Evolutionary conservation across 2,113 vertebrate species (phyloP).

Genomic region (Vulpes ferrilata): DNA sequence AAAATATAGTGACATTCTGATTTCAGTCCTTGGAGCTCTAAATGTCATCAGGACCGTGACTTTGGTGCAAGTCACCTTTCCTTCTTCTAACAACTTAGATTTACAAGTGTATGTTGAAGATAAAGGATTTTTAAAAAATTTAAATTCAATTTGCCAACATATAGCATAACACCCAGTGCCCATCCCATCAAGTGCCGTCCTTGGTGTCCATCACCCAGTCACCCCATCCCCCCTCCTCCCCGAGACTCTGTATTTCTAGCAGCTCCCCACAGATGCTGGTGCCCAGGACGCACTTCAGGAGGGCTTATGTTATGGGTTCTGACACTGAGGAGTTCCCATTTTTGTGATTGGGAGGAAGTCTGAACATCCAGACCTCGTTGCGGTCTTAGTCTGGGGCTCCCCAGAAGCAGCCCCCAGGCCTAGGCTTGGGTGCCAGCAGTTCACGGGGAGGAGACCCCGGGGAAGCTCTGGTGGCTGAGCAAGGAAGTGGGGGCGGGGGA

Average conservation of each 20-base stretch:
- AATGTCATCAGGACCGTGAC: background rate
- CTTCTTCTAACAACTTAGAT: background rate
- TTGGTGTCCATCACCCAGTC: no score
- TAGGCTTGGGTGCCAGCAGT: background rate
- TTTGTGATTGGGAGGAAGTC: rapidly evolving
- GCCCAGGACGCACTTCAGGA: no score
- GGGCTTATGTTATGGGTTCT: no score
- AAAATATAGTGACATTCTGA: background rate
- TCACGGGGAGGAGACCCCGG: background rate
- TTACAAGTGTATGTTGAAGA: background rate
- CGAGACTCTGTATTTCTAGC: background rate
- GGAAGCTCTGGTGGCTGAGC: background rate
- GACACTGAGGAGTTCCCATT: background rate
- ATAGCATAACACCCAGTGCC: no score
- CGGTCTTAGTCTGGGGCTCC: background rate
- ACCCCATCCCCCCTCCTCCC: background rate
- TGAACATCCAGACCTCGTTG: background rate
- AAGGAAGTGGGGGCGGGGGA: background rate
- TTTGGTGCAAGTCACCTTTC: background rate
- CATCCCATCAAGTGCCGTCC: no score
- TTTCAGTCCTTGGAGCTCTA: background rate
- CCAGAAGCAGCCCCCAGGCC: background rate
- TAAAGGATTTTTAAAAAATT: no score
- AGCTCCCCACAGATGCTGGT: background rate
- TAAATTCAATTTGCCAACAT: no score